Conservation (phyloP, 1,140 invertebrate species). For the Tenebrio molitor region DNA sequence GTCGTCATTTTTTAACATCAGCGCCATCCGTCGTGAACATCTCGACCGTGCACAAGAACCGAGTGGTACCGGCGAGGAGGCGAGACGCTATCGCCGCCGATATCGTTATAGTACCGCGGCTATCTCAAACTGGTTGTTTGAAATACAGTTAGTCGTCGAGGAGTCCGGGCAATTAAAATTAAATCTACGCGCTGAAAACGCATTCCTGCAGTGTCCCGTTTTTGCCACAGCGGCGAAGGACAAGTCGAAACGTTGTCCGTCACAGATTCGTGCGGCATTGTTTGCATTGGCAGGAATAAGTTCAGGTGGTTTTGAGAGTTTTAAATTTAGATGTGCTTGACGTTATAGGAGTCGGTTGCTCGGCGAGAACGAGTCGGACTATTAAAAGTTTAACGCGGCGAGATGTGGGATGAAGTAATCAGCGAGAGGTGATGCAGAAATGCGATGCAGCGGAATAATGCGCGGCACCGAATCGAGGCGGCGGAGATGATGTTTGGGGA, state of each 20-base stretch:
- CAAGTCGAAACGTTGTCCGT: background rate
- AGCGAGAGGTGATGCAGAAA: background rate
- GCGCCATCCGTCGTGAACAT: too few relatives aligned
- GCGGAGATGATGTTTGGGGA: too few relatives aligned
- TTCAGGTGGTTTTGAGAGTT: background rate
- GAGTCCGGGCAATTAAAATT: constrained; percentile 41
- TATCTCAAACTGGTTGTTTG: constrained; percentile 40
- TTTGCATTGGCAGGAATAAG: background rate
- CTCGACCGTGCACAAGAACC: too few relatives aligned
- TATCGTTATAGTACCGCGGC: constrained; percentile 19
- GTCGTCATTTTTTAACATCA: too few relatives aligned
- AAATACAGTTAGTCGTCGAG: constrained; percentile 42
- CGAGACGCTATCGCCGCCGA: constrained; percentile 18
- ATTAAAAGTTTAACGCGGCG: background rate
- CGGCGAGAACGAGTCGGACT: background rate
- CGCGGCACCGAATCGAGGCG: too few relatives aligned
- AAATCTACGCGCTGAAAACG: constrained; percentile 39
- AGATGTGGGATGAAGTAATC: background rate
- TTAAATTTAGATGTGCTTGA: background rate
- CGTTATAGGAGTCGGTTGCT: too few relatives aligned
- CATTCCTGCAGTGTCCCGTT: constrained; percentile 33
- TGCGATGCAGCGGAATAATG: too few relatives aligned
- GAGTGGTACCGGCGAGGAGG: background rate
- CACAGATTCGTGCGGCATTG: background rate
- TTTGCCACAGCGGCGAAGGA: background rate